phyloP scores from a whole-genome alignment of 53 echinoderm and acorn worm species.

The Hippasteria phrygiana region DNA sequence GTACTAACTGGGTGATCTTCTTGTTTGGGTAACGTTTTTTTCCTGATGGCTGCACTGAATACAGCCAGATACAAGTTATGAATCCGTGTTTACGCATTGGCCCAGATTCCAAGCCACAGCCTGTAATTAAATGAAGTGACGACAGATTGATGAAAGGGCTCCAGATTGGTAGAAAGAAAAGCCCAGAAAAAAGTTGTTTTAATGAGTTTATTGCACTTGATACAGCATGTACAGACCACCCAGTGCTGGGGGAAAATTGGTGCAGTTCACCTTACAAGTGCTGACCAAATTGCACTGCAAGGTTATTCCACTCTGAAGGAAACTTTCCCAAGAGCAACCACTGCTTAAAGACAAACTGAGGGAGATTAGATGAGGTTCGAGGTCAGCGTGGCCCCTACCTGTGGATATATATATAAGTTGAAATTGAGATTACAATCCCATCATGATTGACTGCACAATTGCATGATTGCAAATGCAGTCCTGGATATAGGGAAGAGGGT shows the following conservation, averaged over 20 bases:
- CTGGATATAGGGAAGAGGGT: no score
- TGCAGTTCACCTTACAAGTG: conserved; percentile 29
- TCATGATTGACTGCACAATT: no score
- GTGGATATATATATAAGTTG: not conserved
- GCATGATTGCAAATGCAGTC: no score
- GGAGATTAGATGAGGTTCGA: conserved; percentile 45
- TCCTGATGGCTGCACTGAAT: not conserved
- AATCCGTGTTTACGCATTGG: conserved; percentile 46
- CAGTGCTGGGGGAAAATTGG: conserved; percentile 40
- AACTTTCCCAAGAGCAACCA: conserved; percentile 15
- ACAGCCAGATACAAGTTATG: not conserved
- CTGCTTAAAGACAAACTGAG: conserved; percentile 41
- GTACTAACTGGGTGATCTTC: not conserved
- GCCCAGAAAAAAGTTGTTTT: not conserved
- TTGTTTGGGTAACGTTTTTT: not conserved
- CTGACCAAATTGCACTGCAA: not conserved
- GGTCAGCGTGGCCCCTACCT: not conserved
- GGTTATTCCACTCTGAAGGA: conserved; percentile 43
- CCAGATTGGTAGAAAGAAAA: not conserved
- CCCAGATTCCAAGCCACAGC: not conserved
- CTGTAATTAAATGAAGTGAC: conserved; percentile 58
- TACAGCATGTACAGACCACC: conserved; percentile 62
- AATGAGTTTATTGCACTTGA: conserved; percentile 66
- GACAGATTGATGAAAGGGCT: conserved; percentile 40
- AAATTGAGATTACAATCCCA: no score